Evolutionary conservation across 2,113 vertebrate species (phyloP), one percentile per base, ranked within the genome.

Genomic region (Paradoxurus hermaphroditus): DNA sequence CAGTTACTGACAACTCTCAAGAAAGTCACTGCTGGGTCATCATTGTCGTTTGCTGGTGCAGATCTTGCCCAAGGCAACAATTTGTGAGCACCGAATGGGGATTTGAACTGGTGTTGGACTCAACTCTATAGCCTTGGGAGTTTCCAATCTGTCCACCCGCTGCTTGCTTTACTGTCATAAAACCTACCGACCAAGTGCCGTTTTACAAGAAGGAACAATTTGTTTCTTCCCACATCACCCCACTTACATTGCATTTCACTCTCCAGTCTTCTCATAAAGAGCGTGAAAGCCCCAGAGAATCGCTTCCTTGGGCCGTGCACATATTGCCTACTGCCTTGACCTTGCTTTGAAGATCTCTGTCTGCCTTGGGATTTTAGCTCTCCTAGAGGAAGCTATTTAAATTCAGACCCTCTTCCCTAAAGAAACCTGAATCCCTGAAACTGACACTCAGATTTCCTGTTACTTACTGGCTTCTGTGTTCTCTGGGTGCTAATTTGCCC

Each of bases 401-500:
- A 96, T 94, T 97, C 97, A 97, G 96, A 94, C 53, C 84, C 87
- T 98, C 62, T n/a, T 85, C 96, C 59, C 0, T 96, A 97, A 97
- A 95, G 95, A 98, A 96, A 98, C 88, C 84, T 97, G 96, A 97
- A 96, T 97, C 93, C 96, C 97, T 98, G 95, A 97, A 98, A 92
- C 95, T 94, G 94, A 97, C 91, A 92, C 96, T 96, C 34, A 93
- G 95, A 96, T 93, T 98, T 98, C 98, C 96, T 96, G 97, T 97
- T 97, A 97, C 96, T 95, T 94, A 96, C 91, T 93, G 87, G 95
- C 97, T 97, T 98, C 97, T 98, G 75, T 93, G 90, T 86, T 96
- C 53, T 98, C 96, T 94, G 93, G 96, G 92, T 97, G 96, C 97
- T 98, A 96, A 97, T 97, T 95, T 98, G 96, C 97, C 97, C 97